Percentiles rank a stretch among this genome's conserved stretches.
Evolutionary conservation across 2,113 vertebrate species (phyloP).

Genomic region (Tamias sibiricus): DNA sequence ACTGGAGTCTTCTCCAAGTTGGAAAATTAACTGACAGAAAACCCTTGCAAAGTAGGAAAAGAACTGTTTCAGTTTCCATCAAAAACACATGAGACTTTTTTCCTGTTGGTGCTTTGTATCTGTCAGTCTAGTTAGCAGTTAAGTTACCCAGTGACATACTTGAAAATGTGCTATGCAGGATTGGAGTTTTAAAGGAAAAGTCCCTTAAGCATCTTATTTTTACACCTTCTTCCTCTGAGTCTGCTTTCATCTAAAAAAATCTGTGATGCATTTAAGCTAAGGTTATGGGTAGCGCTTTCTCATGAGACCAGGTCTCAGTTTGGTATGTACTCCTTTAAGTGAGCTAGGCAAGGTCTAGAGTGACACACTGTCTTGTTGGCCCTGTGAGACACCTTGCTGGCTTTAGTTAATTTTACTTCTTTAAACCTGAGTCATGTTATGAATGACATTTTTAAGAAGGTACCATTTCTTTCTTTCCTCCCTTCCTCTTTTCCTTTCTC

Average conservation of each 20-base stretch:
- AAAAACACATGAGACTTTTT: slow-evolving; percentile 21
- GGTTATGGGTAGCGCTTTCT: background rate
- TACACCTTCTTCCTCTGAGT: slow-evolving; percentile 25
- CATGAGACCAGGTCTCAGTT: background rate
- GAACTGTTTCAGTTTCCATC: slow-evolving; percentile 57
- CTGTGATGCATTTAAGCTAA: background rate
- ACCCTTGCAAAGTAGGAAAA: slow-evolving; percentile 42
- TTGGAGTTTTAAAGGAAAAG: slow-evolving; percentile 44
- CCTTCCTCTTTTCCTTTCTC: background rate
- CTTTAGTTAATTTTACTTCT: slow-evolving; percentile 39
- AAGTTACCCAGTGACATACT: slow-evolving; percentile 18
- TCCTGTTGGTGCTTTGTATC: slow-evolving; percentile 15
- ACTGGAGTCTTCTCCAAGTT: slow-evolving; percentile 35
- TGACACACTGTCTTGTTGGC: background rate
- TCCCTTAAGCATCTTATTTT: slow-evolving; percentile 15
- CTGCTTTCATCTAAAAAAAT: background rate
- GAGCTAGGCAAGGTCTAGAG: background rate
- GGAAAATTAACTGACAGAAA: slow-evolving; percentile 57
- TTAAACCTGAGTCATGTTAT: slow-evolving; percentile 16
- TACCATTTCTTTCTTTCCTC: background rate
- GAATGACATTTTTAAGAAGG: slow-evolving; percentile 47
- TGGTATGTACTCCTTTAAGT: background rate
- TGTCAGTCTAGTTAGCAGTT: slow-evolving; percentile 50
- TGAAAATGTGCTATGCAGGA: slow-evolving; percentile 10
- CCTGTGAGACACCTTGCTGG: background rate